Conservation (phyloP, 2,888 invertebrate species). For the Steromphala cineraria region DNA sequence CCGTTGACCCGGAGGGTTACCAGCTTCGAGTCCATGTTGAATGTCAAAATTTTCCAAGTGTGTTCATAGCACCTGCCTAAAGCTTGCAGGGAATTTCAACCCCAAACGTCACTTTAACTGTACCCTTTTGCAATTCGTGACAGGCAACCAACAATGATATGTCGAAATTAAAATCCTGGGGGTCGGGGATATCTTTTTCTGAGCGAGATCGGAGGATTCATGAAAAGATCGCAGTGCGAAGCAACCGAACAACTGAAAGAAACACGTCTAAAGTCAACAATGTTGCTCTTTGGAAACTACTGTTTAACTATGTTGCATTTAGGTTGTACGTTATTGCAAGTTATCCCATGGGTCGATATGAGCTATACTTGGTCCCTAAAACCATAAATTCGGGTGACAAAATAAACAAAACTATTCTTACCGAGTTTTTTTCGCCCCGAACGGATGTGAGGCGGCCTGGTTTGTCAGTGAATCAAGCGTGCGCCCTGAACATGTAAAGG, state of each 20-base stretch:
- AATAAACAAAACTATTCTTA: constrained; percentile 9
- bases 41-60: constrained; percentile 2
- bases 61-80: background rate
- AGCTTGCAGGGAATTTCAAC: background rate
- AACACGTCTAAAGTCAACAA: constrained; percentile 12
- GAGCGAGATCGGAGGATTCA: no score
- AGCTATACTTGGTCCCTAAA: background rate
- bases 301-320: background rate
- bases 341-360: background rate
- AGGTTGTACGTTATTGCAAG: background rate
- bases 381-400: background rate
- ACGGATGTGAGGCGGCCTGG: background rate
- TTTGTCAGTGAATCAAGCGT: constrained; percentile 3
- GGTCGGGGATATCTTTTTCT: background rate
- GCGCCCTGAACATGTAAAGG: constrained; percentile 10
- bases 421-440: background rate
- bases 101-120: background rate
- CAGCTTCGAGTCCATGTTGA: background rate
- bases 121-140: background rate
- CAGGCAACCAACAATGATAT: background rate
- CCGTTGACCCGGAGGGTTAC: background rate
- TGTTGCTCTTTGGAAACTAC: constrained; percentile 1
- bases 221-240: background rate
- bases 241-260: background rate
- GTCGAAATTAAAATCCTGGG: background rate